Base-by-base conservation (phyloP, 2,797 vertebrate species). In the Nannoperca australis region DNA sequence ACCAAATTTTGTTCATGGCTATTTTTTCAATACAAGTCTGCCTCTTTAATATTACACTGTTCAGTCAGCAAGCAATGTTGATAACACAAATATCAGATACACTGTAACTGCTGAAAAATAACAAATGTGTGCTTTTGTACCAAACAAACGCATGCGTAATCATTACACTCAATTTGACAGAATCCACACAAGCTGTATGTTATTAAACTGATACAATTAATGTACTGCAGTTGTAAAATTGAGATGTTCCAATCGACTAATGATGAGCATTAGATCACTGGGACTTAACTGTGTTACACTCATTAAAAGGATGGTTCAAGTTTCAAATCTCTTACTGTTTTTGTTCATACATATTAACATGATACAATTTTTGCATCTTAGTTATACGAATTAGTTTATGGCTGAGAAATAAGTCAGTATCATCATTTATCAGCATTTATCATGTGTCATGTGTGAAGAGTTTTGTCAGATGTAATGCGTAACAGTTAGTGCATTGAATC, bases 111-210 rank as follows among this genome's bases (percentile, higher is more conserved):
- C 64, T 62, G 17, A 20, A 47, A 76, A 76, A 49, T 13, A 71
- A n/a, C n/a, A n/a, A n/a, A 36, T 63, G 45, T 67, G 62, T 56
- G 73, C 8, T 55, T 79, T 79, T 74, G 67, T 40, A 64, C 76
- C 75, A 62, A 69, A 78, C 24, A 27, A 27, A 27, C 24, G 74
- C 69, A 50, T 80, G 77, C 10, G 3, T 55, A 73, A 70, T 82
- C 62, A 61, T 64, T 18, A 54, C 47, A 61, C 22, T 65, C 55
- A 45, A 27, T 58, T 60, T 0, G 1, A 69, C 61, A 56, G 13
- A 73, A 58, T 8, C 47, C 50, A 27, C 36, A 51, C 1, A 20
- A 50, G 20, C 61, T 27, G 7, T 58, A 10, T 51, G 22, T 45
- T 58, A 60, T 56, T 42, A 44, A 59, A 70, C 44, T 27, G 54